These are phyloP conservation scores for Lepus europaeus DNA, from an alignment of 2,113 vertebrate species.

Conservation along the genomic window DNA sequence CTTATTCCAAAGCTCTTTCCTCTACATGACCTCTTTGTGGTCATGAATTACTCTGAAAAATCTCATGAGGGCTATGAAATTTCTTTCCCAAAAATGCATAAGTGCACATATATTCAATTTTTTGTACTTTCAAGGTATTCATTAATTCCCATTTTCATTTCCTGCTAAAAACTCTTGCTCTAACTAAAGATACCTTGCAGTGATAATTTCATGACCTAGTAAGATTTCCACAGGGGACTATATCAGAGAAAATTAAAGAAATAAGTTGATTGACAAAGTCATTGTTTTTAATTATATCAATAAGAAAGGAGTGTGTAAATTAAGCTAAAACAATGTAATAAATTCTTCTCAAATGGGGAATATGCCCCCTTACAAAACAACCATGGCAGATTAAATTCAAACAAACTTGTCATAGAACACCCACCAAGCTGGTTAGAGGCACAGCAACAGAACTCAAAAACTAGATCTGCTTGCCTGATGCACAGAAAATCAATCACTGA, in stretches of 20 bases:
- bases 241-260: neutral
- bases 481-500: too few relatives aligned
- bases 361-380: too few relatives aligned
- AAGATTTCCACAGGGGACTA: neutral
- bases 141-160: neutral
- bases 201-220: neutral
- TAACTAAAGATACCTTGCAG: neutral
- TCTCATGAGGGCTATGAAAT: neutral
- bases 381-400: too few relatives aligned
- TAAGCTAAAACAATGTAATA: constrained; percentile 15
- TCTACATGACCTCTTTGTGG: neutral
- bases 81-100: neutral
- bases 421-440: too few relatives aligned
- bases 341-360: neutral
- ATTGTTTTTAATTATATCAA: constrained; percentile 9
- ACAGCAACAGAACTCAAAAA: too few relatives aligned
- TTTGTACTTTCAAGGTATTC: neutral
- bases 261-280: neutral
- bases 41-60: constrained; percentile 24
- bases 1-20: neutral
- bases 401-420: too few relatives aligned
- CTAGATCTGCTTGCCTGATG: too few relatives aligned
- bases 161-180: neutral
- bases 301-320: neutral
- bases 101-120: neutral